Conservation (phyloP, 92 coral and sea anemone genomes). For the Nematostella vectensis region DNA sequence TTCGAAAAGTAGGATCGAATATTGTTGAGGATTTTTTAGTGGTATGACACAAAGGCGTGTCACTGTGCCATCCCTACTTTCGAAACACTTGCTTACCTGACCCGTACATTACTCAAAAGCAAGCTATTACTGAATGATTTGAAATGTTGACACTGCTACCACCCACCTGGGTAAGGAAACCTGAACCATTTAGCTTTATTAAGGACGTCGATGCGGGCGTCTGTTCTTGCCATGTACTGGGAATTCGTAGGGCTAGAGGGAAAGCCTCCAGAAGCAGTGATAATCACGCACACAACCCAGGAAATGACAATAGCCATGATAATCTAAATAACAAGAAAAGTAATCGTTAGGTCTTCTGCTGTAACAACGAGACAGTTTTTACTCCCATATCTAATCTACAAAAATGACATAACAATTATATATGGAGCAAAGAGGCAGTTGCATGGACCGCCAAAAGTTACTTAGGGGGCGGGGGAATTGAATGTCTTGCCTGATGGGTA, state of each 20-base stretch:
- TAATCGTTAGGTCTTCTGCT: neutral
- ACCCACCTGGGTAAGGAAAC: slow-evolving; percentile 72
- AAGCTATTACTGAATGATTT: no score
- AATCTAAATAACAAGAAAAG: slow-evolving; percentile 10
- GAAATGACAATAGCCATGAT: slow-evolving; percentile 42
- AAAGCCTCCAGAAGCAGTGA: slow-evolving; percentile 46
- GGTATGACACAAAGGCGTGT: no score
- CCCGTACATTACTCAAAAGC: no score
- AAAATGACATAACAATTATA: neutral
- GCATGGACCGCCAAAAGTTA: no score
- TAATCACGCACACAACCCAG: slow-evolving; percentile 55
- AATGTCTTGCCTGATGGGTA: no score
- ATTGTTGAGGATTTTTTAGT: no score
- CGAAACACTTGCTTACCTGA: no score
- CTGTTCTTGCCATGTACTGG: slow-evolving; percentile 50
- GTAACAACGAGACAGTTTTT: no score
- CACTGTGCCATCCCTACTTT: no score
- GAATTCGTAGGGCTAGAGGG: slow-evolving; percentile 24
- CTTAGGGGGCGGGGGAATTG: no score
- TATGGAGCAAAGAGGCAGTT: neutral
- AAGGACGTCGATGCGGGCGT: slow-evolving; percentile 39
- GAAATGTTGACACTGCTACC: no score
- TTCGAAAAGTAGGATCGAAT: no score
- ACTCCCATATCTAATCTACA: neutral
- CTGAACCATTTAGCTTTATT: slow-evolving; percentile 64